Conservation (phyloP, 2,888 invertebrate genomes). For the Parascotia fuliginaria region DNA sequence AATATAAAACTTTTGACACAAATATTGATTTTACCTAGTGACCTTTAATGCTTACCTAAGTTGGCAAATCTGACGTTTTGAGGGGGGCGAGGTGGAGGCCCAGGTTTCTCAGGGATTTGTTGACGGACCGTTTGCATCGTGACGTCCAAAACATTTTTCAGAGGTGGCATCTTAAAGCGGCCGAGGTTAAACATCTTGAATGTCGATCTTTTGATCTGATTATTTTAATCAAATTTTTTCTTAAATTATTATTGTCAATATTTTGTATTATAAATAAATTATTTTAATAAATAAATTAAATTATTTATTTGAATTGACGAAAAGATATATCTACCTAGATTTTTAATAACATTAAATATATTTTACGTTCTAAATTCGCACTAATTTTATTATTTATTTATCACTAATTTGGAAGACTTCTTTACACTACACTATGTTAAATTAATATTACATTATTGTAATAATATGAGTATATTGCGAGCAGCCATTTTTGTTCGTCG, state of each 20-base stretch:
- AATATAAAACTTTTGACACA: no score
- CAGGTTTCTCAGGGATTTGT: slow-evolving; percentile 89
- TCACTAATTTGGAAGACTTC: slow-evolving; percentile 78
- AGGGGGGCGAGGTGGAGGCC: slow-evolving; percentile 78
- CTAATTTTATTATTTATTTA: slow-evolving; percentile 33
- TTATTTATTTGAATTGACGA: slow-evolving; percentile 41
- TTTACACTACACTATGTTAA: slow-evolving; percentile 65
- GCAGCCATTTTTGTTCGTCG: slow-evolving; percentile 65
- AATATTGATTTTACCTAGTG: slow-evolving; percentile 33
- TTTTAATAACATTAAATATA: slow-evolving; percentile 34
- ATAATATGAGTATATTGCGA: slow-evolving; percentile 46
- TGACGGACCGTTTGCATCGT: slow-evolving; percentile 93
- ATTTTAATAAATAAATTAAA: slow-evolving; percentile 16
- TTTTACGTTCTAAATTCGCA: slow-evolving; percentile 33
- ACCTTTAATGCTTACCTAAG: slow-evolving; percentile 64
- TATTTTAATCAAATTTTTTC: no score
- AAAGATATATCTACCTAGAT: slow-evolving; percentile 55
- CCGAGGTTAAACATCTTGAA: slow-evolving; percentile 75
- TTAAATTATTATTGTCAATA: slow-evolving; percentile 13
- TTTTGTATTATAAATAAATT: slow-evolving; percentile 19
- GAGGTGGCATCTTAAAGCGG: slow-evolving; percentile 89
- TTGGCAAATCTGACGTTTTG: slow-evolving; percentile 85
- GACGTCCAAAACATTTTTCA: slow-evolving; percentile 92
- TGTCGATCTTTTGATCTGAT: no score
- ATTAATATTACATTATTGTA: slow-evolving; percentile 60